Evolutionary conservation across 2,888 invertebrate genomes (phyloP).

Genomic region (Linnaemya tessellans): DNA sequence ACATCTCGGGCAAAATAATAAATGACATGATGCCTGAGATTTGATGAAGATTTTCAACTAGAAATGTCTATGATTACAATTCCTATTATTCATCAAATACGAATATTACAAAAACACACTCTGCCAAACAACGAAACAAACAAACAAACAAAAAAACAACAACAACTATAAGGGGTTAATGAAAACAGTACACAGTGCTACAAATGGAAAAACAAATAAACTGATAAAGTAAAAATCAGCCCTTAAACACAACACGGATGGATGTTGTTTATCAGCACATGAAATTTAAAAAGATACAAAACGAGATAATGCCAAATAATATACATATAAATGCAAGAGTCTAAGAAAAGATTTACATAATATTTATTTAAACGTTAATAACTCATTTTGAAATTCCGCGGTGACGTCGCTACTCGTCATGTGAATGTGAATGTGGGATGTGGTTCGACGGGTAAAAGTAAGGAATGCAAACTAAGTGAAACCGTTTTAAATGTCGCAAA

Average conservation of each 20-base stretch:
- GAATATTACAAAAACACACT: constrained; percentile 18
- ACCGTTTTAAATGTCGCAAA: constrained; percentile 75
- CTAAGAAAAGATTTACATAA: constrained; percentile 66
- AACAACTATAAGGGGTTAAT: constrained; percentile 63
- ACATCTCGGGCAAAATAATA: constrained; percentile 75
- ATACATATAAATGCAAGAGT: constrained; percentile 15
- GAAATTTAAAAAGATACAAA: constrained; percentile 46
- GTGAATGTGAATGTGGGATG: constrained; percentile 6
- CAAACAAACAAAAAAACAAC: background rate
- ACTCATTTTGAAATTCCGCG: constrained; percentile 82
- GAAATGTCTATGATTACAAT: constrained; percentile 60
- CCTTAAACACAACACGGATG: constrained; percentile 37
- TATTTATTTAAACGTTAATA: constrained; percentile 77
- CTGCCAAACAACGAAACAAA: background rate
- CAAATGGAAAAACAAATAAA: constrained; percentile 37
- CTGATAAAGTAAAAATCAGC: constrained; percentile 39
- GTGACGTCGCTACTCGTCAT: constrained; percentile 67
- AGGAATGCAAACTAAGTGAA: constrained; percentile 43
- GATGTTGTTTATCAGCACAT: constrained; percentile 38
- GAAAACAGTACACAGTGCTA: constrained; percentile 34
- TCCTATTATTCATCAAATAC: constrained; percentile 60
- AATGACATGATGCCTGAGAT: constrained; percentile 78
- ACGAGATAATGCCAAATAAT: constrained; percentile 55
- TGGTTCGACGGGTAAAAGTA: too few relatives aligned
- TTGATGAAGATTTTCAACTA: constrained; percentile 71